Evolutionary conservation across 2,797 vertebrate genomes (phyloP).

Genomic region (Oreochromis grahami): DNA sequence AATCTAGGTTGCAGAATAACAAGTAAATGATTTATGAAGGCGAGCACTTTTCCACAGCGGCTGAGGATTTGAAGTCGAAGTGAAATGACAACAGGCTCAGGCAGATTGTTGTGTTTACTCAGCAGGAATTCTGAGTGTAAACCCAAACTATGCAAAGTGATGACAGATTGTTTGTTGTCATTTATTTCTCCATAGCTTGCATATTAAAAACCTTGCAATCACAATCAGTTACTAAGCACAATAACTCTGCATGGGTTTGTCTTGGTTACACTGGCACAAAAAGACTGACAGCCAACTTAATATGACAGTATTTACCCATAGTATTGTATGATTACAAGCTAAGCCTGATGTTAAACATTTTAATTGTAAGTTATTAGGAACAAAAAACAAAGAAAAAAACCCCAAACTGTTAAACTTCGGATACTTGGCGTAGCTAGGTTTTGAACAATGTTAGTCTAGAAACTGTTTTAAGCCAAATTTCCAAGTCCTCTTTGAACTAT

Average conservation of each 20-base stretch:
- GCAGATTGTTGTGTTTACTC: constrained; percentile 53
- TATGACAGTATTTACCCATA: background rate
- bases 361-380: background rate
- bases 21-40: constrained; percentile 67
- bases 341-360: background rate
- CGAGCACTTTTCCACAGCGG: constrained; percentile 28
- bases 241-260: background rate
- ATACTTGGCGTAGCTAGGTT: background rate
- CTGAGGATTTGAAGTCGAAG: constrained; percentile 48
- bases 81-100: constrained; percentile 44
- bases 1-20: constrained; percentile 63
- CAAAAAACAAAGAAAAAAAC: accelerated
- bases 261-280: background rate
- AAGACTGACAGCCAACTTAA: background rate
- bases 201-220: constrained; percentile 23
- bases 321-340: background rate
- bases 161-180: background rate
- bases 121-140: constrained; percentile 30
- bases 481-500: background rate
- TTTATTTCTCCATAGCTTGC: background rate
- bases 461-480: background rate
- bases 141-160: constrained; percentile 5
- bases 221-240: background rate
- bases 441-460: background rate
- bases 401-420: accelerated